Evolutionary conservation across 2,888 invertebrate species (phyloP), one percentile per base, ranked within the genome.

Genomic region (Ochropleura leucogaster): DNA sequence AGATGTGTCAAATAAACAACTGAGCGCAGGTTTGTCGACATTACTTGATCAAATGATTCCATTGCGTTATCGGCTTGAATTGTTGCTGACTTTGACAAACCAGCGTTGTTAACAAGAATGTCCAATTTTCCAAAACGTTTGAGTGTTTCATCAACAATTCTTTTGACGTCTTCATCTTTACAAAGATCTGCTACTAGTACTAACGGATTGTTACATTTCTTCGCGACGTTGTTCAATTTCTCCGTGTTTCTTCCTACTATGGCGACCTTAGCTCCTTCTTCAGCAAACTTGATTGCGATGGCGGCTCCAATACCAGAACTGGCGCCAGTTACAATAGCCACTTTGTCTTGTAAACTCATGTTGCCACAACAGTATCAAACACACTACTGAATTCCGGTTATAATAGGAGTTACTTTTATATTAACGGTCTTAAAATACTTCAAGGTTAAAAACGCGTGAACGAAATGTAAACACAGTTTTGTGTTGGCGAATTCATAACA

Each of bases 231-330:
- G 9, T 42, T 42, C 3, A 90, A 84, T 68, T 88, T 88, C 0
- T 64, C 60, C 20, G 67, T 70, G 46, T 74, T 72, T 14, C 87
- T 83, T 49, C 85, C 89, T 0, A 88, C 85, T 60, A 89, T 68
- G 3, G 79, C 78, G 0, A 90, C 84, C 10, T 74, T 68, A 16
- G 88, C 89, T 8, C 85, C 87, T 80, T 85, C 86, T 10, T 77
- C 72, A 7, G 76, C 59, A 67, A 77, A 77, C 18, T 68, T 67
- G 44, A 73, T 73, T 8, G 86, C 86, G 7, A 80, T 82, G 12
- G 84, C 84, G 6, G 88, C 89, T 18, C 89, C 89, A 16, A 90
- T 89, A 9, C 89, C 89, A 4, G 88, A 85, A 42, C 89, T 89
- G 12, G 85, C 81, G 1, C 89, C 89, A 0, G 89, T 89, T 9